phyloP scores from a whole-genome alignment of 2,888 invertebrate species.

The Spatulosminthurus flaviceps region DNA sequence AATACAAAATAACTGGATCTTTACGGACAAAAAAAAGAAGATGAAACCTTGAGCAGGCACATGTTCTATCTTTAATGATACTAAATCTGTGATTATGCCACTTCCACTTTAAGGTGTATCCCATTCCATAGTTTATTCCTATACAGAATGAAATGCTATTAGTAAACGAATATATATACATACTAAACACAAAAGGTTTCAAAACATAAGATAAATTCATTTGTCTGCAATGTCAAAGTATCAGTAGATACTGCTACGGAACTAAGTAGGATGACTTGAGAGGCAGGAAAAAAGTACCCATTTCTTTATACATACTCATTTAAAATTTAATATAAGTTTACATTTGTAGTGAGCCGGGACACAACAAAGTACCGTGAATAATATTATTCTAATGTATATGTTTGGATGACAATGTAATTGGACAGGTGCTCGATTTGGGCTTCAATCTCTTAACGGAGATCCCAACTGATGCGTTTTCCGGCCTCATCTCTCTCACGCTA shows the following conservation, averaged over 20 bases:
- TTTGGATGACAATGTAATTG: background rate
- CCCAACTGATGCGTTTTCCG: slow-evolving; percentile 80
- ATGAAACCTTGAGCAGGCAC: background rate
- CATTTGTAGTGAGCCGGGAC: background rate
- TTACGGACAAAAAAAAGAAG: slow-evolving; percentile 2
- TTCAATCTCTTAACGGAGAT: slow-evolving; percentile 87
- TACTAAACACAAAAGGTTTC: too few species aligned
- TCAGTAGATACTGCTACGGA: too few species aligned
- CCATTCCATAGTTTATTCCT: too few species aligned
- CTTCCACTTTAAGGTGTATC: too few species aligned
- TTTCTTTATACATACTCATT: too few species aligned
- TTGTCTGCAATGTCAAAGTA: too few species aligned
- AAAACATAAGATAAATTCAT: too few species aligned
- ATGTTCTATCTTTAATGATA: background rate
- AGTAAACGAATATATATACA: too few species aligned
- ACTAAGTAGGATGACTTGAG: too few species aligned
- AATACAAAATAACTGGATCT: slow-evolving; percentile 23
- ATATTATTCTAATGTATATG: background rate
- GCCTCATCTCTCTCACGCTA: slow-evolving; percentile 84
- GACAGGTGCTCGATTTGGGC: slow-evolving; percentile 85
- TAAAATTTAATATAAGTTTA: background rate
- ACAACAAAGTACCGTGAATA: background rate
- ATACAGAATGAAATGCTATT: too few species aligned
- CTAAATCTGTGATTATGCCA: too few species aligned
- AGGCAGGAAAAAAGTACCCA: too few species aligned